A percentile compares a stretch with the other conserved stretches of the same genome.
phyloP scores from a whole-genome alignment of 2,888 invertebrate genomes.

The Nomada fabriciana region DNA sequence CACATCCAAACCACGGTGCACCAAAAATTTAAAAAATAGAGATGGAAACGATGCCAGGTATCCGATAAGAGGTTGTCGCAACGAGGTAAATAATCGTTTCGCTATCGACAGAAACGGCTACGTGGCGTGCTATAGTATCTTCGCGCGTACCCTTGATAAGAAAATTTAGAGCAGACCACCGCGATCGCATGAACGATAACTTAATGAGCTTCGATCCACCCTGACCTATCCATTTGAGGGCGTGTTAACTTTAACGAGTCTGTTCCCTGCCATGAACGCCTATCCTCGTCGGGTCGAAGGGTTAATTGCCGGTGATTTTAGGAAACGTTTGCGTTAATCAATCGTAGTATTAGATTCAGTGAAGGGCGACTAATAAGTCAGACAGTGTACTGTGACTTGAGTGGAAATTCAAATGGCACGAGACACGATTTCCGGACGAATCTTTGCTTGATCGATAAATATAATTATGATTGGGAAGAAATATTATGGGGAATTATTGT shows the following conservation, averaged over 20 bases:
- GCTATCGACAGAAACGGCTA: conserved; percentile 25
- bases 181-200: conserved; percentile 40
- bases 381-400: no score
- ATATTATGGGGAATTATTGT: no score
- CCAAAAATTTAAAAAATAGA: neutral
- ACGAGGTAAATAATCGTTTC: conserved; percentile 37
- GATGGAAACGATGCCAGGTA: neutral
- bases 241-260: conserved; percentile 24
- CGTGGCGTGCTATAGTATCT: conserved; percentile 5
- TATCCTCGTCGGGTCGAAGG: no score
- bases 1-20: no score
- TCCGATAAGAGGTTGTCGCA: conserved; percentile 32
- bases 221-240: conserved; percentile 46
- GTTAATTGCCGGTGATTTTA: no score
- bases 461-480: no score
- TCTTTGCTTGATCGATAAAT: no score
- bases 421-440: no score
- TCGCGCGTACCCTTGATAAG: conserved; percentile 34
- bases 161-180: conserved; percentile 34
- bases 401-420: neutral
- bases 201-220: conserved; percentile 50
- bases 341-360: no score
- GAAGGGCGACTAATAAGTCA: no score
- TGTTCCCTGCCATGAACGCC: no score
- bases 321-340: no score